Evolutionary conservation across 2,888 invertebrate genomes (phyloP).

Genomic region (Orthosia gothica): DNA sequence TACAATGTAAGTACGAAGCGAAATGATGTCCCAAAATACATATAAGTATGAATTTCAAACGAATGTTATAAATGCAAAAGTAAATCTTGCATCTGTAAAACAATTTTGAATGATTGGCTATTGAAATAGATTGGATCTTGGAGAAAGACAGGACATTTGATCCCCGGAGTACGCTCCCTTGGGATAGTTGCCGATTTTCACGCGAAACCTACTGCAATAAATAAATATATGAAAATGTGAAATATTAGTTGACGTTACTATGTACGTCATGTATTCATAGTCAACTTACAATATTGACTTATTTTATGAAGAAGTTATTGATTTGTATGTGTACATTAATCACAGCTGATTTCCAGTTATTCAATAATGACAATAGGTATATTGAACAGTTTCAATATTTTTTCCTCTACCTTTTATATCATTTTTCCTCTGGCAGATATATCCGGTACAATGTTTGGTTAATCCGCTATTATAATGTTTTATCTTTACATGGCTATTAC

Average conservation of each 20-base stretch:
- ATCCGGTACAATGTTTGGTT: constrained; percentile 6
- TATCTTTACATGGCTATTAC: not conserved
- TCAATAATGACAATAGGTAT: constrained; percentile 1
- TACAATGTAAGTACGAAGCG: not conserved
- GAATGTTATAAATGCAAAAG: not conserved
- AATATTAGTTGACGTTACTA: constrained; percentile 7
- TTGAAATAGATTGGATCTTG: not conserved
- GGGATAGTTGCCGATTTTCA: not conserved
- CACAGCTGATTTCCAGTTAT: constrained; percentile 13
- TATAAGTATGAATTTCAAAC: not conserved
- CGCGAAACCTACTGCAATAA: not conserved
- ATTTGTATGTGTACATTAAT: not conserved
- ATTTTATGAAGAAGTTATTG: not conserved
- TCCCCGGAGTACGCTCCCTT: not conserved
- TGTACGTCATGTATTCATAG: not conserved
- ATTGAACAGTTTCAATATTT: constrained; percentile 9
- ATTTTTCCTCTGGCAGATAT: constrained; percentile 11
- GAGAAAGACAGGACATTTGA: not conserved
- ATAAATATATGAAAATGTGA: not conserved
- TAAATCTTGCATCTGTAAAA: too few relatives aligned
- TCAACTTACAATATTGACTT: constrained; percentile 13
- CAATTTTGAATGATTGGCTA: too few relatives aligned
- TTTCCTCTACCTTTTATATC: not conserved
- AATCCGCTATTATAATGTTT: constrained; percentile 12
- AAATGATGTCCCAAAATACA: too few relatives aligned